These are phyloP conservation scores for Parnassius mnemosyne DNA, from an alignment of 2,888 invertebrate genomes.

Conservation along the genomic window DNA sequence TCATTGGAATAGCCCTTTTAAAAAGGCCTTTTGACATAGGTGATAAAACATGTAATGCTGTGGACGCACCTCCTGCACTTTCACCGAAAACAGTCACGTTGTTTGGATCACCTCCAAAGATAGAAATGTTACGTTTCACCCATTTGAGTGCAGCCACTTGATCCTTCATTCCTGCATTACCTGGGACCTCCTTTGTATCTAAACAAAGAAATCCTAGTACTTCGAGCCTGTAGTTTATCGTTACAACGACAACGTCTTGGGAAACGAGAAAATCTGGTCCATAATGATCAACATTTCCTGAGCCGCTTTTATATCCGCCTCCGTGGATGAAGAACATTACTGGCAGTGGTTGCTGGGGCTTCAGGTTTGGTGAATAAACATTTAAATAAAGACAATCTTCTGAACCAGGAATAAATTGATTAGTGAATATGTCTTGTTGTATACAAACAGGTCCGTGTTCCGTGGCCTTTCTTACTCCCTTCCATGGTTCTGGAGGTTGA, in stretches of 20 bases:
- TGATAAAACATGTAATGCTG: slow-evolving; percentile 47
- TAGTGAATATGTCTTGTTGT: slow-evolving; percentile 44
- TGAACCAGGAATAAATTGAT: slow-evolving; percentile 35
- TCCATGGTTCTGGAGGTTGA: slow-evolving; percentile 47
- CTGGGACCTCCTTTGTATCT: slow-evolving; percentile 50
- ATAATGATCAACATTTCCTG: slow-evolving; percentile 46
- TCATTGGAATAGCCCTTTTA: slow-evolving; percentile 80
- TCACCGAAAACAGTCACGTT: slow-evolving; percentile 54
- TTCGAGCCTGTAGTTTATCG: slow-evolving; percentile 57
- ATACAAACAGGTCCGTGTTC: slow-evolving; percentile 45
- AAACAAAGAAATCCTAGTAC: slow-evolving; percentile 52
- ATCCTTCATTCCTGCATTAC: slow-evolving; percentile 58
- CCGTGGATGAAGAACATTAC: slow-evolving; percentile 61
- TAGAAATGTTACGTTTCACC: slow-evolving; percentile 47
- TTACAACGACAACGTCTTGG: slow-evolving; percentile 50
- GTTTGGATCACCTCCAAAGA: slow-evolving; percentile 51
- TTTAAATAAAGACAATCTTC: slow-evolving; percentile 61
- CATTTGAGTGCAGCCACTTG: slow-evolving; percentile 52
- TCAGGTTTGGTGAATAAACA: slow-evolving; percentile 50
- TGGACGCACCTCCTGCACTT: slow-evolving; percentile 49
- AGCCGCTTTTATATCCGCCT: slow-evolving; percentile 46
- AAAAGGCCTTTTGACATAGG: slow-evolving; percentile 55
- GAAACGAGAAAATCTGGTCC: slow-evolving; percentile 53
- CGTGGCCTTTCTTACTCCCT: slow-evolving; percentile 48
- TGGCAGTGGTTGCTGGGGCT: slow-evolving; percentile 37